phyloP scores from a whole-genome alignment of 2,888 invertebrate genomes.

The Drosophila prostipennis region DNA sequence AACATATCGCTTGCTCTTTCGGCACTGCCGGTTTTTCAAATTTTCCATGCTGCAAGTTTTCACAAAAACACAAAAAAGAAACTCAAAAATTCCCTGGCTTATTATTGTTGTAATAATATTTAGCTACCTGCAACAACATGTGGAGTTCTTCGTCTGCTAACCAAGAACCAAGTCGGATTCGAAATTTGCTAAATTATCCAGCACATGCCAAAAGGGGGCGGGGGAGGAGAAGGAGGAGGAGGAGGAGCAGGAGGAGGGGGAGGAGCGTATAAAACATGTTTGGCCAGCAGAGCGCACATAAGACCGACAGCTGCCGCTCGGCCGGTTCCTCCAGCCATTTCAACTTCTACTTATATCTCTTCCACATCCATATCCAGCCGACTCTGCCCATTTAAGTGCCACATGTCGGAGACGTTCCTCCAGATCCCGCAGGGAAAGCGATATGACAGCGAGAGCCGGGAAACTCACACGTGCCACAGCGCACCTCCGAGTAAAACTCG shows the following conservation, averaged over 20 bases:
- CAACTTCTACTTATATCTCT: constrained; percentile 12
- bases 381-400: constrained; percentile 71
- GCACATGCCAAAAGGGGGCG: constrained; percentile 40
- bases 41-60: constrained; percentile 72
- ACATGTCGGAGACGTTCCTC: constrained; percentile 56
- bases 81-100: constrained; percentile 13
- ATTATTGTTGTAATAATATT: constrained; percentile 60
- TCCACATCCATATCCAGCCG: constrained; percentile 17
- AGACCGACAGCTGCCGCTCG: constrained; percentile 67
- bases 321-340: constrained; percentile 39
- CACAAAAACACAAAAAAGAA: constrained; percentile 10
- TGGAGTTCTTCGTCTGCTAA: constrained; percentile 22
- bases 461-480: constrained; percentile 45
- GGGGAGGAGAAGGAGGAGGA: neutral
- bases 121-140: constrained; percentile 53
- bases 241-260: neutral
- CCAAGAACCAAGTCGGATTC: constrained; percentile 27
- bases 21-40: constrained; percentile 73
- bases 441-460: constrained; percentile 38
- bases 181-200: constrained; percentile 49
- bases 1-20: constrained; percentile 28
- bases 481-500: constrained; percentile 37
- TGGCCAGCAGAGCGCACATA: constrained; percentile 48
- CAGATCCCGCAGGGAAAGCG: constrained; percentile 38
- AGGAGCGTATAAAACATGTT: constrained; percentile 60